Evolutionary conservation across 2,888 invertebrate species (phyloP).

Genomic region (Tachina grossa): DNA sequence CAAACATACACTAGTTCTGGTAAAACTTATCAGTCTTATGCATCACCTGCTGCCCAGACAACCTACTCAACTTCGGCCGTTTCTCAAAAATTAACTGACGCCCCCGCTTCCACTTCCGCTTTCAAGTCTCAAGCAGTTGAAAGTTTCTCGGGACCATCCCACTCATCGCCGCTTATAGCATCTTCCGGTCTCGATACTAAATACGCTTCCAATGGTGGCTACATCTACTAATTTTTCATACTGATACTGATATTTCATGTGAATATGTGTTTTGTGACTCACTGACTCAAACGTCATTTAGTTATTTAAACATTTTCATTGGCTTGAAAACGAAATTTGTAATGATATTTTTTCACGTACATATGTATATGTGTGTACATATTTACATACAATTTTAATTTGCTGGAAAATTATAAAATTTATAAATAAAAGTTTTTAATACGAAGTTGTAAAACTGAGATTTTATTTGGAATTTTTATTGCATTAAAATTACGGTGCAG

Average conservation of each 20-base stretch:
- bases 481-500: background rate
- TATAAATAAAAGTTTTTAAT: constrained; percentile 35
- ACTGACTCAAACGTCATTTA: background rate
- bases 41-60: constrained; percentile 44
- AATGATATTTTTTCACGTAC: background rate
- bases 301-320: constrained; percentile 30
- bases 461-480: constrained; percentile 14
- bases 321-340: background rate
- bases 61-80: constrained; percentile 37
- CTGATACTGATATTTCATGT: constrained; percentile 19
- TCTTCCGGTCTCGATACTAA: constrained; percentile 75
- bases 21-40: constrained; percentile 54
- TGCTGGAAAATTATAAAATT: constrained; percentile 26
- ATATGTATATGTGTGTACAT: no score
- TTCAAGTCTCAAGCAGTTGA: constrained; percentile 58
- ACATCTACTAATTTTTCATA: constrained; percentile 74
- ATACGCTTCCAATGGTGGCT: constrained; percentile 78
- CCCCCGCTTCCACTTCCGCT: constrained; percentile 49
- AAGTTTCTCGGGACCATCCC: constrained; percentile 46
- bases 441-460: constrained; percentile 6
- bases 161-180: constrained; percentile 57
- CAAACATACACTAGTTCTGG: constrained; percentile 38
- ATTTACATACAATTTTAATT: constrained; percentile 18
- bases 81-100: constrained; percentile 43
- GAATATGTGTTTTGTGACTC: constrained; percentile 7